Evolutionary conservation across 2,797 vertebrate genomes (phyloP).

Genomic region (Capromys pilorides): DNA sequence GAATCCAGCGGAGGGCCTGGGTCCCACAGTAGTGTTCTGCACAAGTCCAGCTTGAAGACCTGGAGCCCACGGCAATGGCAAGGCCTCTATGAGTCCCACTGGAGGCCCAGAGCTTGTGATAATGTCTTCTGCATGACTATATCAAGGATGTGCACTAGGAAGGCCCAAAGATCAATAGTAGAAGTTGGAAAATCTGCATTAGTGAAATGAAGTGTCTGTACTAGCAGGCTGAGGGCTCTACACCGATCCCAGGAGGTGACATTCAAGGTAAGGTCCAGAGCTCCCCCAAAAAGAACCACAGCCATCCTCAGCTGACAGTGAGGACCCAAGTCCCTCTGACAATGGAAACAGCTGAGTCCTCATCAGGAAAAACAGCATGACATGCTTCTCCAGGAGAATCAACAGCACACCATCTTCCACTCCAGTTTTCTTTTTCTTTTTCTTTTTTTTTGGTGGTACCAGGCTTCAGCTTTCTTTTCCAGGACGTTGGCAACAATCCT

Average conservation of each 20-base stretch:
- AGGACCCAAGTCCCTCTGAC: not conserved
- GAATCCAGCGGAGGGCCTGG: not conserved
- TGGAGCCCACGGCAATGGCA: not conserved
- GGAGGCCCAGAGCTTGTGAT: too few species aligned
- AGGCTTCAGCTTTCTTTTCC: too few species aligned
- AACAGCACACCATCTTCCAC: not conserved
- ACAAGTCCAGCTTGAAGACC: not conserved
- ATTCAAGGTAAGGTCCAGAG: not conserved
- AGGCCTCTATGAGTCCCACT: too few species aligned
- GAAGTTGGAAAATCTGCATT: not conserved
- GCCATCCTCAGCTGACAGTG: not conserved
- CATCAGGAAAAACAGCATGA: not conserved
- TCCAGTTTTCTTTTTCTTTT: not conserved
- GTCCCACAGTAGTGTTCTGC: not conserved
- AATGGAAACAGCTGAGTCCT: not conserved
- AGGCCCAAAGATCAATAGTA: not conserved
- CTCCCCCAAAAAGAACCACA: not conserved
- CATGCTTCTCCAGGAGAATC: not conserved
- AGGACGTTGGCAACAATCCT: not conserved
- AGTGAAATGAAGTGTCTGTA: not conserved
- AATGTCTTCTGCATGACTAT: not conserved
- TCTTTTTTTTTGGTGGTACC: too few species aligned
- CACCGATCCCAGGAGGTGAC: not conserved
- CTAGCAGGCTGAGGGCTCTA: not conserved
- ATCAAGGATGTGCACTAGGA: not conserved